Percentiles rank a stretch among this genome's conserved stretches.
phyloP scores from a whole-genome alignment of 2,888 invertebrate genomes.

The Watsonalla binaria region DNA sequence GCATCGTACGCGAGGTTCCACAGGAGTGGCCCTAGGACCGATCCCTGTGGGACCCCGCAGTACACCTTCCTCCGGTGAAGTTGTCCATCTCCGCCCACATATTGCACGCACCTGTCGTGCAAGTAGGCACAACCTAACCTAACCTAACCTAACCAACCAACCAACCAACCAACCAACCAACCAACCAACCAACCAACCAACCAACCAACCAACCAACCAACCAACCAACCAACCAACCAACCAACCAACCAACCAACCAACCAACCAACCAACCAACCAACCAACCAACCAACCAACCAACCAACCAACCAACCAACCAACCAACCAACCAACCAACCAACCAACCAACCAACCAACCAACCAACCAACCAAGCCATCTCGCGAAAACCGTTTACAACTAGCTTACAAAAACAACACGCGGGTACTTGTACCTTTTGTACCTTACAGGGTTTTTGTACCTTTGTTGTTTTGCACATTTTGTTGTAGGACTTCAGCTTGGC shows the following conservation, averaged over 20 bases:
- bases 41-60: too few relatives aligned
- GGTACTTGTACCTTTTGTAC: too few relatives aligned
- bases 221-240: slow-evolving; percentile 12
- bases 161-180: slow-evolving; percentile 9
- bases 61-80: too few relatives aligned
- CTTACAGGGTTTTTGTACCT: too few relatives aligned
- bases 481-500: too few relatives aligned
- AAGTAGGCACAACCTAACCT: slow-evolving; percentile 14
- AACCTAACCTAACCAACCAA: background rate
- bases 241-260: slow-evolving; percentile 13
- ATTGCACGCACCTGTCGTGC: too few relatives aligned
- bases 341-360: slow-evolving; percentile 1
- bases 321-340: slow-evolving; percentile 6
- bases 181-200: slow-evolving; percentile 8
- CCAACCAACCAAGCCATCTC: slow-evolving; percentile 11
- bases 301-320: slow-evolving; percentile 10
- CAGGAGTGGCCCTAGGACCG: too few relatives aligned
- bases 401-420: background rate
- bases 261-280: slow-evolving; percentile 13
- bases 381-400: too few relatives aligned
- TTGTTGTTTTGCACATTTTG: too few relatives aligned
- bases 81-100: too few relatives aligned
- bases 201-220: slow-evolving; percentile 6
- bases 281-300: slow-evolving; percentile 11
- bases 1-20: too few relatives aligned